Evolutionary conservation across 2,888 invertebrate genomes (phyloP), one percentile per base, ranked within the genome.

Genomic region (Synergus japonicus): DNA sequence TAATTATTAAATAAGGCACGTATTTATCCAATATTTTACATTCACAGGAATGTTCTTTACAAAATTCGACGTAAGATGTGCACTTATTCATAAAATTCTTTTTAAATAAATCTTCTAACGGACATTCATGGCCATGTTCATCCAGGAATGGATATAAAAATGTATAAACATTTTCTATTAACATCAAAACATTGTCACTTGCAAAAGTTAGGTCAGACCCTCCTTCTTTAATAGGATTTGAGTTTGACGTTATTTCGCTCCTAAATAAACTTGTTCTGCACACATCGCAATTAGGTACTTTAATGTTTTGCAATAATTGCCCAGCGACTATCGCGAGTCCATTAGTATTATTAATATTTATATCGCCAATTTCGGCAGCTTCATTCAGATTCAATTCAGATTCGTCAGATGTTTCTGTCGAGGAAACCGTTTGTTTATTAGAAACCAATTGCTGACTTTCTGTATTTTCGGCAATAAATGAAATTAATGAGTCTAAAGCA

Each of bases 401-500:
- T 44, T 44, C 44, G 44, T 44, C 10, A 41, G 12, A 44, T 2
- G 9, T 44, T 44, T 44, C 12, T 44, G 44, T 1, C 10, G 12
- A 44, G 9, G 44, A 44, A 44, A 1, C 44, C 44, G 44, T 44
- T 44, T 44, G 44, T 44, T 12, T 46, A 46, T 46, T 13, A 46
- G 13, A 46, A 46, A 13, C 46, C 10, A 63, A 63, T 10, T n/a
- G 18, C 15, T 63, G 2, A 12, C 4, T 63, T 29, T 10, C 12
- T 13, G 64, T 29, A 63, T 29, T 63, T 29, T 63, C 18, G 4
- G 9, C 1, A 29, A 63, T 63, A 63, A 29, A 63, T n/a, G 64
- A 63, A 63, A 7, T 63, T 44, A 44, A 44, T 44, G 44, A 44
- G 63, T 63, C 63, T 63, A 63, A 63, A 29, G 63, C 22, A 63